phyloP scores from a whole-genome alignment of 2,888 invertebrate species.

The Drosophila aldrichi region DNA sequence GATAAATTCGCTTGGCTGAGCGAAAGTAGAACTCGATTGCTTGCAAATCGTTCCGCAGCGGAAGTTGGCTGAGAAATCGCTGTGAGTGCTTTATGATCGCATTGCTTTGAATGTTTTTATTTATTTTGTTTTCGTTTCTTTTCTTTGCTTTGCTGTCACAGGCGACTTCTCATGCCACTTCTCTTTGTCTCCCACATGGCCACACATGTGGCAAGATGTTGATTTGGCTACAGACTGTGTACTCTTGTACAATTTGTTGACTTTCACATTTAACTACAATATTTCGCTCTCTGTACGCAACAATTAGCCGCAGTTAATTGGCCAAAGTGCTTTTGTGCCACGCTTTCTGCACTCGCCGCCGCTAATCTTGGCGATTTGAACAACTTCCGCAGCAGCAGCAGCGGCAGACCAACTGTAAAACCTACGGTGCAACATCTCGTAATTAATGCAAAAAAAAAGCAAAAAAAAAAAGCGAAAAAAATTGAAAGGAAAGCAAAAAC shows the following conservation, averaged over 20 bases:
- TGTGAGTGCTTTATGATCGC: slow-evolving; percentile 59
- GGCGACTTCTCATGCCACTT: slow-evolving; percentile 10
- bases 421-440: slow-evolving; percentile 51
- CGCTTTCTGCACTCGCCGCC: slow-evolving; percentile 76
- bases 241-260: slow-evolving; percentile 45
- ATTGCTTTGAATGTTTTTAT: slow-evolving; percentile 1
- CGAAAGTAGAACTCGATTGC: slow-evolving; percentile 75
- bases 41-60: slow-evolving; percentile 64
- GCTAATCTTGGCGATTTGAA: slow-evolving; percentile 63
- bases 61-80: slow-evolving; percentile 72
- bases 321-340: slow-evolving; percentile 75
- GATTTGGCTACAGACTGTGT: neutral
- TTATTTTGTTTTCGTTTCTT: neutral
- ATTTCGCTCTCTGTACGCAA: slow-evolving; percentile 62
- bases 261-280: slow-evolving; percentile 60
- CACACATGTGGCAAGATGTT: slow-evolving; percentile 27
- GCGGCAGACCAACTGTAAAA: slow-evolving; percentile 59
- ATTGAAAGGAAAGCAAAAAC: neutral
- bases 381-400: slow-evolving; percentile 64
- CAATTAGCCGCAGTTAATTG: slow-evolving; percentile 79
- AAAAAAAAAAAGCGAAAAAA: slow-evolving; percentile 24
- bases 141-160: slow-evolving; percentile 10
- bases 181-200: slow-evolving; percentile 20
- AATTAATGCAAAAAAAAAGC: slow-evolving; percentile 57
- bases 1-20: slow-evolving; percentile 47